phyloP scores from a whole-genome alignment of 1,140 invertebrate species.

The Drosophila pseudoananassae region DNA sequence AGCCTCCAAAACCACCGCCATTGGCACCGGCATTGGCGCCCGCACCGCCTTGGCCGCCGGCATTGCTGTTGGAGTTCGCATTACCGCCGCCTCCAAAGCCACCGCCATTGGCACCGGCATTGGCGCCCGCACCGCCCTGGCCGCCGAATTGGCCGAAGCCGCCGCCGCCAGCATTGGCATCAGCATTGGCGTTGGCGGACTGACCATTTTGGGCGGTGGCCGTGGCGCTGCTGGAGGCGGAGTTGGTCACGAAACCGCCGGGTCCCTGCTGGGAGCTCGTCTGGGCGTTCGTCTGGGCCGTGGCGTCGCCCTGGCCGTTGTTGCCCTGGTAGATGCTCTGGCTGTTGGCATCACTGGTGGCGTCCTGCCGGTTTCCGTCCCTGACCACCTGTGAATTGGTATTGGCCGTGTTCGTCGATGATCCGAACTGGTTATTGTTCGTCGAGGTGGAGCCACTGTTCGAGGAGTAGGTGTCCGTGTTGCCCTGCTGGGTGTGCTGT shows the following conservation, averaged over 20 bases:
- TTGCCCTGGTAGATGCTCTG: conserved; percentile 78
- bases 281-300: conserved; percentile 61
- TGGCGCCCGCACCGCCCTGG: conserved; percentile 7
- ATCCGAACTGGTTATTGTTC: conserved; percentile 72
- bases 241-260: conserved; percentile 62
- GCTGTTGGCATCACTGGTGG: conserved; percentile 66
- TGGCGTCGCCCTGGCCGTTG: conserved; percentile 63
- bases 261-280: conserved; percentile 60
- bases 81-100: not conserved
- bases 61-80: no score
- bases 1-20: not conserved
- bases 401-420: conserved; percentile 68
- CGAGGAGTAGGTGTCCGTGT: conserved; percentile 51
- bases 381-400: conserved; percentile 61
- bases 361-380: conserved; percentile 49
- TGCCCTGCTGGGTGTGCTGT: conserved; percentile 42
- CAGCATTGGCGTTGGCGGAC: conserved; percentile 62
- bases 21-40: no score
- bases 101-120: conserved; percentile 19
- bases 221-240: conserved; percentile 64
- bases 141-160: conserved; percentile 6
- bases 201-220: conserved; percentile 37
- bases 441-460: conserved; percentile 67
- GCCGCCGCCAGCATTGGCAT: conserved; percentile 50
- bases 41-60: no score